A percentile compares a stretch with the other conserved stretches of the same genome.
These are phyloP conservation scores for Xenopus borealis DNA, from an alignment of 2,113 vertebrate species.

Conservation along the genomic window DNA sequence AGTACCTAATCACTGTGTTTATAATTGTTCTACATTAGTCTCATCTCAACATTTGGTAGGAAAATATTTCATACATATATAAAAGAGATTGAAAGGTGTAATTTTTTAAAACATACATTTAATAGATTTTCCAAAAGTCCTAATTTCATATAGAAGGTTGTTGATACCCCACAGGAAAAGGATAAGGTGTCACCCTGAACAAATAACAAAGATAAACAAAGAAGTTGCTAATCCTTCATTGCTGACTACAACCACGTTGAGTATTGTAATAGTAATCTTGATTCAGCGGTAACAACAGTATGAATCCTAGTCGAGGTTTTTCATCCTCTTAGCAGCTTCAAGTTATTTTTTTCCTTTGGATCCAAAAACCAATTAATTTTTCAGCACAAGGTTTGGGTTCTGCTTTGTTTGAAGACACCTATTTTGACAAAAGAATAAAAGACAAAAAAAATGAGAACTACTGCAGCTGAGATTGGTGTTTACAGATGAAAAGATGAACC, in stretches of 20 bases:
- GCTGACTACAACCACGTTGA: slow-evolving; percentile 10
- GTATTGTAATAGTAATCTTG: slow-evolving; percentile 27
- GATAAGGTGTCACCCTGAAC: no score
- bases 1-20: no score
- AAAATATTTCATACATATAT: no score
- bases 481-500: neutral
- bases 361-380: slow-evolving; percentile 38
- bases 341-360: slow-evolving; percentile 4
- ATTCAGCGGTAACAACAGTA: slow-evolving; percentile 7
- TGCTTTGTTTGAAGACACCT: slow-evolving; percentile 10
- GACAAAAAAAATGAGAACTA: neutral
- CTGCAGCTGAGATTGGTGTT: slow-evolving; percentile 9
- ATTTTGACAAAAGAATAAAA: slow-evolving; percentile 8
- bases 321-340: slow-evolving; percentile 11
- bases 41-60: no score
- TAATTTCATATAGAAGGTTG: no score
- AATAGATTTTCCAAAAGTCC: no score
- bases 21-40: no score
- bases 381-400: neutral
- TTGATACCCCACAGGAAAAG: no score
- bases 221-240: slow-evolving; percentile 9
- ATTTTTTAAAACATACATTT: no score
- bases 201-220: neutral
- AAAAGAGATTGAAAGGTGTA: no score
- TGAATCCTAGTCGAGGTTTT: slow-evolving; percentile 15